Conservation (phyloP, 2,113 vertebrate genomes). For the Halichoeres trimaculatus region DNA sequence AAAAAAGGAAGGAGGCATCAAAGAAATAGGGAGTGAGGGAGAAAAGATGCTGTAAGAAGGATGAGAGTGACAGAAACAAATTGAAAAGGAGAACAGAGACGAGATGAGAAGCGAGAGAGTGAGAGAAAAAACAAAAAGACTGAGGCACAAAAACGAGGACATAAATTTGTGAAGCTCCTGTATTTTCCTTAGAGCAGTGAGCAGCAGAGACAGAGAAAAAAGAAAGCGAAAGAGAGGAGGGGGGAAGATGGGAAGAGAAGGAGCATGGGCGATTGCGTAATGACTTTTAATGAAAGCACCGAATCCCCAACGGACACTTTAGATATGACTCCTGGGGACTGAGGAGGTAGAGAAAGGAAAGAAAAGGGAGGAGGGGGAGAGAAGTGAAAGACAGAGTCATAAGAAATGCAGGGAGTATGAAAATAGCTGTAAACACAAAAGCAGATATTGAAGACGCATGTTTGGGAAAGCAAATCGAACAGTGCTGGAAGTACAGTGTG, state of each 20-base stretch:
- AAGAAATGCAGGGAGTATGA: slow-evolving; percentile 17
- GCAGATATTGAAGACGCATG: slow-evolving; percentile 16
- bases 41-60: slow-evolving; percentile 1
- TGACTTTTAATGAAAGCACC: slow-evolving; percentile 74
- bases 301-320: slow-evolving; percentile 72
- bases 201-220: neutral
- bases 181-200: slow-evolving; percentile 31
- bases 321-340: slow-evolving; percentile 62
- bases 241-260: slow-evolving; percentile 16
- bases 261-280: slow-evolving; percentile 59
- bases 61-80: slow-evolving; percentile 30
- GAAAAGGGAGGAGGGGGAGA: neutral
- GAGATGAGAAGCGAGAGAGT: neutral
- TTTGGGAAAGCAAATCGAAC: slow-evolving; percentile 51
- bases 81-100: slow-evolving; percentile 17
- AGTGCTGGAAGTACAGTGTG: slow-evolving; percentile 16
- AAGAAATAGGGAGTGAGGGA: slow-evolving; percentile 22
- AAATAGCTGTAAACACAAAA: slow-evolving; percentile 35
- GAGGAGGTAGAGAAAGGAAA: neutral
- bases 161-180: slow-evolving; percentile 35
- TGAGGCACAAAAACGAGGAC: slow-evolving; percentile 12
- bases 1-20: neutral
- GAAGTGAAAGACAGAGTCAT: slow-evolving; percentile 7
- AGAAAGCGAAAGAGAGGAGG: neutral
- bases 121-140: slow-evolving; percentile 2